A percentile compares a stretch with the other conserved stretches of the same genome.
These are phyloP conservation scores for Harpagus bidentatus DNA, from an alignment of 2,113 vertebrate genomes.

Conservation along the genomic window DNA sequence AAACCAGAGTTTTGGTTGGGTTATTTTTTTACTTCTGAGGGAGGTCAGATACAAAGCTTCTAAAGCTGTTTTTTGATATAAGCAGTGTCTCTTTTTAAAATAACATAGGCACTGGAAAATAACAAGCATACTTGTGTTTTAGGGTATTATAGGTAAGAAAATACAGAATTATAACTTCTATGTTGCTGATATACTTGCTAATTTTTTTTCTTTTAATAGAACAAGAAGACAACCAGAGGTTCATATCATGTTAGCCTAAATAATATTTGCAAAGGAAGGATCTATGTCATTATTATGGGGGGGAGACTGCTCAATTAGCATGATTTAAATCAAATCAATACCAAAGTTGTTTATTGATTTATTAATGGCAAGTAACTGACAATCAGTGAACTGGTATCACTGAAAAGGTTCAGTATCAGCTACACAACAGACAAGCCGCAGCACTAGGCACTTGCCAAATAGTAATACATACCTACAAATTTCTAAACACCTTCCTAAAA, in stretches of 20 bases:
- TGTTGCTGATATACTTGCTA: neutral
- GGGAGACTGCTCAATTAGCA: neutral
- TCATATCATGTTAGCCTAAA: neutral
- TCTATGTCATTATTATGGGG: neutral
- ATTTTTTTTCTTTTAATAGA: neutral
- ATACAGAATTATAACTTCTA: neutral
- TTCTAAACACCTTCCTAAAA: neutral
- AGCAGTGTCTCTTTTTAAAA: neutral
- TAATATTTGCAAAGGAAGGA: neutral
- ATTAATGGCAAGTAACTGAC: neutral
- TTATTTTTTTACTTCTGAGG: neutral
- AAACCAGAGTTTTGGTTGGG: neutral
- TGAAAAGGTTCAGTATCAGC: neutral
- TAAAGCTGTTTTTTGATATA: neutral
- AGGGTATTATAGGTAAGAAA: neutral
- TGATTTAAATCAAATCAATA: neutral
- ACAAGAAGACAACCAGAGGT: neutral
- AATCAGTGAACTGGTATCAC: neutral
- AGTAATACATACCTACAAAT: neutral
- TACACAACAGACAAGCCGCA: neutral
- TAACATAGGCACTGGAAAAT: neutral
- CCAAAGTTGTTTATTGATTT: neutral
- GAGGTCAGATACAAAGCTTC: neutral
- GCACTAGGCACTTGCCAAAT: neutral
- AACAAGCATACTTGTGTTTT: neutral